Percentiles rank a stretch among this genome's conserved stretches.
These are phyloP conservation scores for Hypothenemus hampei DNA, from an alignment of 1,140 invertebrate genomes.

Conservation along the genomic window DNA sequence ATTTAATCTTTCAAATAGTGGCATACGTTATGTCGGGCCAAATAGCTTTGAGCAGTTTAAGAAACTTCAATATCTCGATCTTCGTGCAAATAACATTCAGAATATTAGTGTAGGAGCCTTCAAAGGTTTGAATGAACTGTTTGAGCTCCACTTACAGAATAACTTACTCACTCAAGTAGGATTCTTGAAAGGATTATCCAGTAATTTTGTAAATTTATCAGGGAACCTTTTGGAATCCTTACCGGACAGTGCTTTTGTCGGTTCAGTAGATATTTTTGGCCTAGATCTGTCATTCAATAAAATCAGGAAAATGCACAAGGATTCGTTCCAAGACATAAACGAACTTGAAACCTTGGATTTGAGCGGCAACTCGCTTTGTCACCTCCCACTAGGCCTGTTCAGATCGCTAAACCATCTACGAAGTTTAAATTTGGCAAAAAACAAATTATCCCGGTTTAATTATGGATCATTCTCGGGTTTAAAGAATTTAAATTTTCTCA, in stretches of 20 bases:
- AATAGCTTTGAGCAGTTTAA: conserved; percentile 33
- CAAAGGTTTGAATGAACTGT: conserved; percentile 31
- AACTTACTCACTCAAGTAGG: conserved; percentile 32
- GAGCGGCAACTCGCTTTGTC: conserved; percentile 35
- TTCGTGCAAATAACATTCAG: conserved; percentile 35
- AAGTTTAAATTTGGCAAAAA: conserved; percentile 35
- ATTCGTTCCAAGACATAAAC: conserved; percentile 33
- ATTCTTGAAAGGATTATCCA: conserved; percentile 34
- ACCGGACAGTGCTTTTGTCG: conserved; percentile 33
- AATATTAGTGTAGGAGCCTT: conserved; percentile 34
- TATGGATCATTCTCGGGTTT: conserved; percentile 38
- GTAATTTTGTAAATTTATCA: conserved; percentile 30
- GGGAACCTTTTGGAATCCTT: conserved; percentile 34
- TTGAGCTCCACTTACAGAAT: conserved; percentile 36
- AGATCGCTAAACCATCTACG: conserved; percentile 28
- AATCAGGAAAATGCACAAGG: conserved; percentile 29
- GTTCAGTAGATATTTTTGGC: conserved; percentile 23
- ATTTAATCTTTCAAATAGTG: conserved; percentile 35
- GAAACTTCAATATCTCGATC: conserved; percentile 33
- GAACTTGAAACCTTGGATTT: conserved; percentile 38
- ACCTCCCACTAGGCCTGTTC: conserved; percentile 38
- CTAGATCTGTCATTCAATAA: conserved; percentile 37
- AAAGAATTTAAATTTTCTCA: conserved; percentile 31
- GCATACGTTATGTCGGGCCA: conserved; percentile 27
- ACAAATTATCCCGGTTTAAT: conserved; percentile 35